Base-by-base conservation (phyloP, 2,797 vertebrate genomes). In the Ispidina picta region DNA sequence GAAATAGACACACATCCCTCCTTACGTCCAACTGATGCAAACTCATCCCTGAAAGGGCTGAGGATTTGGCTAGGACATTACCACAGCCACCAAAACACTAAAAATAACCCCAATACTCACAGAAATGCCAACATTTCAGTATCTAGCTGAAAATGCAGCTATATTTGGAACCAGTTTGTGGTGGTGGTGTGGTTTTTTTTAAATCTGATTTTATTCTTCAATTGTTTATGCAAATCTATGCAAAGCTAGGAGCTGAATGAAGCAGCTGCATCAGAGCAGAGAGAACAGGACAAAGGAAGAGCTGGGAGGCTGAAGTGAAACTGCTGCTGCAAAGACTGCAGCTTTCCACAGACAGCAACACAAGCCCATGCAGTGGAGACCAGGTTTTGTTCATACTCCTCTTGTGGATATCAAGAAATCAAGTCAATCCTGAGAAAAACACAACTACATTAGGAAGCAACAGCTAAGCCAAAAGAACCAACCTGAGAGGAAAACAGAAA, bases 171-270 rank as follows among this genome's bases (percentile, higher is more conserved):
- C 43, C 19, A 44, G 43, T 44, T 19, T 44, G 35, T 44, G 17
- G 43, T 18, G 17, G 18, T 44, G 17, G 18, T 8, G 60, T 1
- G 13, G 3, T 44, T 44, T 44, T 44, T 44, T 44, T 20, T 18
- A 48, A 48, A 25, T 25, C 46, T 48, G 46, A 48, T 48, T 48
- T 48, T 48, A 13, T 25, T 48, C 22, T 48, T 48, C 46, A 48
- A 85, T 86, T 88, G 60, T 89, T 92, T 73, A 95, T 91, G 91
- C 83, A 92, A 87, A 94, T 83, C 62, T 37, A 65, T 75, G 79
- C 88, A 95, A 89, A 91, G 76, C 2, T 8, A 56, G 48, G 25
- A 89, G 35, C 26, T 69, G 82, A 94, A 90, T 81, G 82, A 78
- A 89, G 89, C 85, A 92, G 74, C 89, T 92, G 80, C 86, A 93